Conservation (phyloP, 2,797 vertebrate species). For the Lepus townsendii region DNA sequence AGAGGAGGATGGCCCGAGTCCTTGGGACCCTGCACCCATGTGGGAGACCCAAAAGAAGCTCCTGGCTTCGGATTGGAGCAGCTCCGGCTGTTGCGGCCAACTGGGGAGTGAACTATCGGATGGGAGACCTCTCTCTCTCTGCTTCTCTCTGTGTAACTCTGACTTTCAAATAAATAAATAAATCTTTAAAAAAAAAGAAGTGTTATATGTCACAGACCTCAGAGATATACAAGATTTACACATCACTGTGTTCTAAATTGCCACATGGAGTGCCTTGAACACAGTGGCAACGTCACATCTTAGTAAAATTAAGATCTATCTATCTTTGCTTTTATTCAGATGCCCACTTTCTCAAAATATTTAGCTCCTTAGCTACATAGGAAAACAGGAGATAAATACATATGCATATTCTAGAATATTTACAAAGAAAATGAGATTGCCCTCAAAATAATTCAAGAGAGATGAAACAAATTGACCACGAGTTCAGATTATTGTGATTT, state of each 20-base stretch:
- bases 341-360: not conserved
- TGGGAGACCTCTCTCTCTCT: no score
- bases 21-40: no score
- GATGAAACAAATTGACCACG: not conserved
- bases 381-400: constrained; percentile 33
- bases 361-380: not conserved
- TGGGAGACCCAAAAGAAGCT: no score
- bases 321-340: not conserved
- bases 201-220: not conserved
- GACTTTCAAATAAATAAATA: no score
- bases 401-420: not conserved
- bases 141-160: no score
- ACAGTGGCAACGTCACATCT: not conserved
- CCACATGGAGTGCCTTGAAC: not conserved
- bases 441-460: not conserved
- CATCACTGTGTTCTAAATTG: not conserved
- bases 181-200: no score
- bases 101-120: no score
- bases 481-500: not conserved
- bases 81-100: no score
- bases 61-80: no score
- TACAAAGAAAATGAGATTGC: not conserved
- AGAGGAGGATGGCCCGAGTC: no score
- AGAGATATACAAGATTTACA: not conserved
- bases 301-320: not conserved